Evolutionary conservation across 2,888 invertebrate genomes (phyloP), one percentile per base, ranked within the genome.

Genomic region (Apamea sordens): DNA sequence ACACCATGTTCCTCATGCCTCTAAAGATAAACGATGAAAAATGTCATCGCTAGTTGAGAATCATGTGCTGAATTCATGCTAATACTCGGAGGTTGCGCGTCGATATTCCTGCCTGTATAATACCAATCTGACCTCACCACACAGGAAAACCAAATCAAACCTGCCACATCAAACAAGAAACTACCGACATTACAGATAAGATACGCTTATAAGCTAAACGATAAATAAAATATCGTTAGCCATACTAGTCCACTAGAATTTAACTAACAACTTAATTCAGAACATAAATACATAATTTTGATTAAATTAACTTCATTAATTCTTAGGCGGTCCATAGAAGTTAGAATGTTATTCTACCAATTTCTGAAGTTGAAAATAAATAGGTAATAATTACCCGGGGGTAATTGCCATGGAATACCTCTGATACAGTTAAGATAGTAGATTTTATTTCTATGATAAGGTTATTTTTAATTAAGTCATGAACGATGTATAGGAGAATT

Each of bases 341-440:
- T 67, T 69, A 84, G 47, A 73, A 83, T 81, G 77, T 84, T 73
- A 77, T 80, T 75, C 65, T 77, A 87, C 73, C 76, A 75, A 87
- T 81, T 82, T 77, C 67, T 50, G 56, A 82, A 71, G 65, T 65
- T 64, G 67, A 73, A 81, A 77, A 87, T 87, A 81, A 77, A 87
- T 87, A 36, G 50, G 36, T 65, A 72, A 81, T 80, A 82, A 88
- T 88, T 77, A 75, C 69, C 77, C 76, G 86, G 80, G 86, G 85
- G 82, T 91, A 91, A 91, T 91, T 91, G 85, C 89, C 89, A 89
- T 88, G 87, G 88, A 90, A 91, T 92, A 89, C 80, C 88, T 86
- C 56, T 84, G 86, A 85, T 86, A 88, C 69, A 75, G 84, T 78
- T 84, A 73, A 86, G 86, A 86, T 87, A 88, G 64, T 69, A 86